These are phyloP conservation scores for Meles meles DNA, from an alignment of 2,113 vertebrate species.

Conservation along the genomic window DNA sequence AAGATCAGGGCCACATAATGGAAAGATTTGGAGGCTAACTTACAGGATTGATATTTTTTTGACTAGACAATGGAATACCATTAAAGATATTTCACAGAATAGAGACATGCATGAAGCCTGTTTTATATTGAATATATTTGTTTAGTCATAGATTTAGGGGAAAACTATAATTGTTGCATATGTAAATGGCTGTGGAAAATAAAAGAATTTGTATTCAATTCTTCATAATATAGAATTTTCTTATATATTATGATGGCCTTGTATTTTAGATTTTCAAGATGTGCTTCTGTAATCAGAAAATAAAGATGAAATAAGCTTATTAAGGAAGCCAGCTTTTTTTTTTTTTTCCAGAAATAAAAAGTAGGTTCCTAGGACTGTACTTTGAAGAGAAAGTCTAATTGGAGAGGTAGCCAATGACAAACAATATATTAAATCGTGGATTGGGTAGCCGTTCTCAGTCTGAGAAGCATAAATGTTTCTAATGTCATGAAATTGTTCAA, in stretches of 20 bases:
- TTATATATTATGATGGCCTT: background rate
- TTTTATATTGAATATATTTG: background rate
- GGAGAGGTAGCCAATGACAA: background rate
- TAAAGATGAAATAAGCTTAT: background rate
- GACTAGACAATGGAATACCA: background rate
- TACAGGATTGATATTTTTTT: background rate
- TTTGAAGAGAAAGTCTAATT: background rate
- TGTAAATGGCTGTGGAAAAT: background rate
- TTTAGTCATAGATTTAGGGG: background rate
- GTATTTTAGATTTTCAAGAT: conserved; percentile 16
- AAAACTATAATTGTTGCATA: background rate
- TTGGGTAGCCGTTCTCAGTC: background rate
- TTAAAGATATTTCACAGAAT: background rate
- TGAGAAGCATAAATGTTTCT: background rate
- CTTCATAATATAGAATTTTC: background rate
- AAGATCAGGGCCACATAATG: background rate
- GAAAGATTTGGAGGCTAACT: background rate
- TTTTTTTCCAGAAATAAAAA: background rate
- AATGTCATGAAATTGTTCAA: background rate
- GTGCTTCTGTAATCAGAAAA: background rate
- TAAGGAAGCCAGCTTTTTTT: background rate
- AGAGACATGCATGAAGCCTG: background rate
- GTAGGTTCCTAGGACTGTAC: background rate
- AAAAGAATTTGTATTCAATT: background rate
- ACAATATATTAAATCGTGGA: background rate